These are phyloP conservation scores for Phrynocephalus guinanensis DNA, from an alignment of 2,797 vertebrate genomes.

Conservation along the genomic window DNA sequence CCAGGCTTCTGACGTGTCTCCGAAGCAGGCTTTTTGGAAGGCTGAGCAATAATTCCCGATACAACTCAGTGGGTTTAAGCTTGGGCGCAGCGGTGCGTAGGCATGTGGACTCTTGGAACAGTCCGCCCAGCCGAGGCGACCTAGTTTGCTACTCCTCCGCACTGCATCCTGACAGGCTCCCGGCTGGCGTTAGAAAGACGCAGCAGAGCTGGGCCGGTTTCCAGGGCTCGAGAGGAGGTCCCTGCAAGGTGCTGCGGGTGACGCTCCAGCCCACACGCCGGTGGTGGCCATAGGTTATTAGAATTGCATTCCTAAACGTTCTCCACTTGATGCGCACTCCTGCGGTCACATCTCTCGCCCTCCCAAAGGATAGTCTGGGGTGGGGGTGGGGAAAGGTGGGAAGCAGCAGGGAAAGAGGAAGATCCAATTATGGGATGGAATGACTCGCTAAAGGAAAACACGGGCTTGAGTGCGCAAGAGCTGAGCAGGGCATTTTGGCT, in stretches of 20 bases:
- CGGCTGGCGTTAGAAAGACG: not conserved
- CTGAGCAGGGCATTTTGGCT: too few species aligned
- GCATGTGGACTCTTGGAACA: not conserved
- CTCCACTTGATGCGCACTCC: too few species aligned
- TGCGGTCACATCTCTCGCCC: too few species aligned
- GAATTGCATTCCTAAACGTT: not conserved
- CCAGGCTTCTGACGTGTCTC: not conserved
- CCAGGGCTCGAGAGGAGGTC: too few species aligned
- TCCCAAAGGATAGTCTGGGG: too few species aligned
- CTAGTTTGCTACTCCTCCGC: conserved; percentile 28
- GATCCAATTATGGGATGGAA: too few species aligned
- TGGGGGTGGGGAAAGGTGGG: too few species aligned
- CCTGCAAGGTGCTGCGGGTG: not conserved
- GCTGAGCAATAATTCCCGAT: too few species aligned
- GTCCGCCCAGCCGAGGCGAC: conserved; percentile 50
- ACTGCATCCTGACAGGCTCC: conserved; percentile 10
- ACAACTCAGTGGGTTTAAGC: not conserved
- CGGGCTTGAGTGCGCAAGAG: too few species aligned
- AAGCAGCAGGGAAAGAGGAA: too few species aligned
- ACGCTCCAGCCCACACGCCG: not conserved
- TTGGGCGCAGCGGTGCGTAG: conserved; percentile 15
- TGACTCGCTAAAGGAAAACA: too few species aligned
- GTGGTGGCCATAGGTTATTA: not conserved
- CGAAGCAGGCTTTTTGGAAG: conserved; percentile 10
- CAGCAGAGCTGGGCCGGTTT: not conserved